Percentiles rank a stretch among this genome's conserved stretches.
Conservation (phyloP, 2,113 vertebrate genomes). For the Sorex fumeus region DNA sequence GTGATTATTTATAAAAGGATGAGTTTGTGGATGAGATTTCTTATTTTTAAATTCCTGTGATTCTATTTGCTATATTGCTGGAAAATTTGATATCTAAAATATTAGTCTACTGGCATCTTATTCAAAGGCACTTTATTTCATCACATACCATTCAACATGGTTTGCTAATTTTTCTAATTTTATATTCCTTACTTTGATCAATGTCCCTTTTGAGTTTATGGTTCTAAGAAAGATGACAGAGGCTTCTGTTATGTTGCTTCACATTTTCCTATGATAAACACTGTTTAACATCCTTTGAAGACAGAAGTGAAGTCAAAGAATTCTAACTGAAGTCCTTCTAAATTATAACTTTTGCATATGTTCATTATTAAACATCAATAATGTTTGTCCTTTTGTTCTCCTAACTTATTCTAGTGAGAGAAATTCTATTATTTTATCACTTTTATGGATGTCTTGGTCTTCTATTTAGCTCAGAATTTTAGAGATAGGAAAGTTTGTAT, state of each 20-base stretch:
- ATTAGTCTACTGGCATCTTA: neutral
- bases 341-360: neutral
- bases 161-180: neutral
- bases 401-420: neutral
- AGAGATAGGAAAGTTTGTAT: neutral
- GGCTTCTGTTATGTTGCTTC: rapidly evolving
- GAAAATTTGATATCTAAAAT: neutral
- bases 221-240: neutral
- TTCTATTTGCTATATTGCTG: neutral
- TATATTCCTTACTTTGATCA: neutral
- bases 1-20: constrained; percentile 2
- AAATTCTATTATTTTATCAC: neutral
- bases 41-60: neutral
- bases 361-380: neutral
- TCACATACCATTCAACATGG: neutral
- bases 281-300: neutral
- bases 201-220: neutral
- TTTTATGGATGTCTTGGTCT: neutral
- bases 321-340: neutral
- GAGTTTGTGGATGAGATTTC: neutral
- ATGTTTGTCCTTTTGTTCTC: neutral
- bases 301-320: neutral
- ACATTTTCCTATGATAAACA: neutral
- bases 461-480: constrained; percentile 9
- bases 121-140: neutral